A percentile compares a stretch with the other conserved stretches of the same genome.
phyloP scores from a whole-genome alignment of 2,797 vertebrate genomes.

The Balearica regulorum region DNA sequence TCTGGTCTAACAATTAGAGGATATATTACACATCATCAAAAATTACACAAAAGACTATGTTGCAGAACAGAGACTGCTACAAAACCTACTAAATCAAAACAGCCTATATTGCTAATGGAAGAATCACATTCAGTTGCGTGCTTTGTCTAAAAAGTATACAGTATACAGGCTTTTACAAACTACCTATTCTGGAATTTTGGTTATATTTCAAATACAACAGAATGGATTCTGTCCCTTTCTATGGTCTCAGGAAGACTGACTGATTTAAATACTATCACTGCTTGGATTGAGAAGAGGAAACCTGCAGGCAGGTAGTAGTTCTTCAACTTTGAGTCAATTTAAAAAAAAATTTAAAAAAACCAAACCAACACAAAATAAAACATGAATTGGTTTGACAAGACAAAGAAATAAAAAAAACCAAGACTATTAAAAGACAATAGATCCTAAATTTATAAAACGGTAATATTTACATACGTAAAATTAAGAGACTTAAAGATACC shows the following conservation, averaged over 20 bases:
- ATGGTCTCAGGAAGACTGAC: background rate
- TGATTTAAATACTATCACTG: background rate
- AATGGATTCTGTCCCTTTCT: background rate
- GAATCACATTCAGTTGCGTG: background rate
- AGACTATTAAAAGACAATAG: background rate
- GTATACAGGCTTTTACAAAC: background rate
- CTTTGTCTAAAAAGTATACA: background rate
- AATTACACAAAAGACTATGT: background rate
- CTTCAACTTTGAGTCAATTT: background rate
- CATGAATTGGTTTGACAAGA: background rate
- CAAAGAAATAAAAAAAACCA: background rate
- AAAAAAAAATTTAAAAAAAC: background rate
- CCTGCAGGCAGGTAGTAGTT: background rate
- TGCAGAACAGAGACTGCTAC: background rate
- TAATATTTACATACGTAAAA: background rate
- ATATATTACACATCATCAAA: conserved; percentile 4
- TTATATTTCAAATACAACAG: background rate
- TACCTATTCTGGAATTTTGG: background rate
- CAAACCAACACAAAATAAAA: background rate
- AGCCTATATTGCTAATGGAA: background rate
- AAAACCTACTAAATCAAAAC: background rate
- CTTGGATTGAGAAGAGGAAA: background rate
- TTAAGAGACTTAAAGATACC: background rate
- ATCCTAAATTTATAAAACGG: background rate
- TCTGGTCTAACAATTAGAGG: conserved; percentile 28